Percentiles rank a stretch among this genome's conserved stretches.
phyloP scores from a whole-genome alignment of 2,888 invertebrate species.

The Drosophila percnosoma region DNA sequence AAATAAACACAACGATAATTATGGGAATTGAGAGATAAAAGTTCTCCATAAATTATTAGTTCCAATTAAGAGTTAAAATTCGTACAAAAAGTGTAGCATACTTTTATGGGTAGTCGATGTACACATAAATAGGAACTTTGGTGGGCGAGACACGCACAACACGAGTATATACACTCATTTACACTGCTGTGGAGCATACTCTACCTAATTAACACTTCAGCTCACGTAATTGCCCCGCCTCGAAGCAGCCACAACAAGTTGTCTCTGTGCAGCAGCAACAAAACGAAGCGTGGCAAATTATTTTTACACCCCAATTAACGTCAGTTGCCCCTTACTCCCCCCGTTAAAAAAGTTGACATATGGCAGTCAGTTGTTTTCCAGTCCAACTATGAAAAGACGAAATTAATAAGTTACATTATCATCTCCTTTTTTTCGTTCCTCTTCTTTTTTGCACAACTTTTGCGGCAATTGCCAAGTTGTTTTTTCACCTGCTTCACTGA shows the following conservation, averaged over 20 bases:
- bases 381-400: constrained; percentile 43
- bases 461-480: constrained; percentile 28
- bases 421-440: neutral
- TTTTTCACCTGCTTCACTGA: constrained; percentile 53
- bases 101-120: constrained; percentile 3
- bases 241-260: constrained; percentile 21
- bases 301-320: constrained; percentile 65
- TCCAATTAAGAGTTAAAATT: neutral
- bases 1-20: neutral
- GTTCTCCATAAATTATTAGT: neutral
- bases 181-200: constrained; percentile 3
- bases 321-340: neutral
- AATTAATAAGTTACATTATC: constrained; percentile 58
- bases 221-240: constrained; percentile 29
- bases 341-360: constrained; percentile 37
- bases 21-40: neutral
- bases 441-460: constrained; percentile 20
- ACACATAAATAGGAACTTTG: neutral
- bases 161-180: neutral
- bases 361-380: constrained; percentile 30
- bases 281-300: constrained; percentile 53
- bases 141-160: constrained; percentile 5
- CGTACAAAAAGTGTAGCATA: constrained; percentile 1
- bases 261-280: constrained; percentile 4
- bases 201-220: constrained; percentile 25